Evolutionary conservation across 2,888 invertebrate genomes (phyloP).

Genomic region (Conus canariensis): DNA sequence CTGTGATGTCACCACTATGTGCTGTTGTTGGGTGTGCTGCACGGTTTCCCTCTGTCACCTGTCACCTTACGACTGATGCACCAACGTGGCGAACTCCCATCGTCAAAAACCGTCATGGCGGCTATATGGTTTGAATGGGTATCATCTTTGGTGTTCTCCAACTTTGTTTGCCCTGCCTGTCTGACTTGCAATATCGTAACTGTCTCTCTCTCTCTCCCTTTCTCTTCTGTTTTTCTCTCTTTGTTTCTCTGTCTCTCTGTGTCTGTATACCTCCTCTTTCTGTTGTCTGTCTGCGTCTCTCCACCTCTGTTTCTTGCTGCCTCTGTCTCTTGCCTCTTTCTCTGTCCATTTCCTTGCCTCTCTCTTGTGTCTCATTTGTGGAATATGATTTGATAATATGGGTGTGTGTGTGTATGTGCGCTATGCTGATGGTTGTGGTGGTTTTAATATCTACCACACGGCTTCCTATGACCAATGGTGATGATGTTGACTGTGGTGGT

Average conservation of each 20-base stretch:
- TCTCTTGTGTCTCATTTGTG: too few species aligned
- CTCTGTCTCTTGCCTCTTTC: too few species aligned
- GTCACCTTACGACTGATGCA: not conserved
- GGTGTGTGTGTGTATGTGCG: too few species aligned
- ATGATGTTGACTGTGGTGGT: too few species aligned
- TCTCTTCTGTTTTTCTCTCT: not conserved
- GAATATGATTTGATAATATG: too few species aligned
- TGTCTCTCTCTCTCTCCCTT: too few species aligned
- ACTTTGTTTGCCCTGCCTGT: not conserved
- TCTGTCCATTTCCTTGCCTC: not conserved
- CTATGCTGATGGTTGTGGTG: too few species aligned
- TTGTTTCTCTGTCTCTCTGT: not conserved
- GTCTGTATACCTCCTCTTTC: not conserved
- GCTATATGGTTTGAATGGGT: not conserved
- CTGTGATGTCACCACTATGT: slow-evolving; percentile 39
- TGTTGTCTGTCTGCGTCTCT: not conserved
- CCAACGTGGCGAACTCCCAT: not conserved
- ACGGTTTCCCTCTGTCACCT: slow-evolving; percentile 32
- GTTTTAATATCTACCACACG: too few species aligned
- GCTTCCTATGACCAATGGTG: too few species aligned
- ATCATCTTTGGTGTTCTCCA: not conserved
- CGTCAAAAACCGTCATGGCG: not conserved
- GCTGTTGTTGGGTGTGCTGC: slow-evolving; percentile 40
- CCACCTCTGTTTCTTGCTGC: too few species aligned
- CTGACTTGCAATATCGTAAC: too few species aligned